These are phyloP conservation scores for Hippocampus kuda DNA, from an alignment of 2,797 vertebrate genomes.

Conservation along the genomic window DNA sequence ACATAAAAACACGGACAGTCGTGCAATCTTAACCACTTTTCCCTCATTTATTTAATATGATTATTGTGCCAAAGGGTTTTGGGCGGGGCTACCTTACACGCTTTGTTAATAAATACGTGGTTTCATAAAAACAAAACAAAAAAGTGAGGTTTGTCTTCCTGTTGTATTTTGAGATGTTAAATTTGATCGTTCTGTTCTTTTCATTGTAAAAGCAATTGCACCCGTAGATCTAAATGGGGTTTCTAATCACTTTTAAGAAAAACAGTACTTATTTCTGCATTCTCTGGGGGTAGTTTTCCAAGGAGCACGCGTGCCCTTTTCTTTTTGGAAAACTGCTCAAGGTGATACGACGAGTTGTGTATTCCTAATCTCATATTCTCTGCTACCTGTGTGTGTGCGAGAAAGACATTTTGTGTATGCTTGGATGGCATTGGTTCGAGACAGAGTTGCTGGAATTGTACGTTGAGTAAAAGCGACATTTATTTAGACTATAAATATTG, in stretches of 20 bases:
- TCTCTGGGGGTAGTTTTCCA: constrained; percentile 11
- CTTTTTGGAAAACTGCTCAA: constrained; percentile 17
- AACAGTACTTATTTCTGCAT: constrained; percentile 1
- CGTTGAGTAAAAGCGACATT: neutral
- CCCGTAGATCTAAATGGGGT: constrained; percentile 41
- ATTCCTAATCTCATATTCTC: neutral
- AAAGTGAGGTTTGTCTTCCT: constrained; percentile 57
- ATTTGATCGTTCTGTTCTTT: constrained; percentile 60
- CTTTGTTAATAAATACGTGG: constrained; percentile 48
- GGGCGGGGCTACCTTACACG: constrained; percentile 45
- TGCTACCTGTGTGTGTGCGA: constrained; percentile 3
- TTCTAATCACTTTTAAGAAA: constrained; percentile 21
- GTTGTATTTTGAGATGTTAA: constrained; percentile 65
- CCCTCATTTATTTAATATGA: constrained; percentile 33
- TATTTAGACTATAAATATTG: neutral
- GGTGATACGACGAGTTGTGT: constrained; percentile 2
- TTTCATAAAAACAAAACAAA: constrained; percentile 49
- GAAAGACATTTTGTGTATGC: neutral
- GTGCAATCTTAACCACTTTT: too few species aligned
- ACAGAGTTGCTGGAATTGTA: neutral
- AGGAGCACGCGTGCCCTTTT: constrained; percentile 3
- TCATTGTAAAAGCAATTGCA: constrained; percentile 70
- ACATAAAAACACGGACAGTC: too few species aligned
- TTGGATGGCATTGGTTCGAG: neutral
- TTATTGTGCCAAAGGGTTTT: constrained; percentile 68